These are phyloP conservation scores for Drosophila gaucha DNA, from an alignment of 2,888 invertebrate genomes.

Conservation along the genomic window DNA sequence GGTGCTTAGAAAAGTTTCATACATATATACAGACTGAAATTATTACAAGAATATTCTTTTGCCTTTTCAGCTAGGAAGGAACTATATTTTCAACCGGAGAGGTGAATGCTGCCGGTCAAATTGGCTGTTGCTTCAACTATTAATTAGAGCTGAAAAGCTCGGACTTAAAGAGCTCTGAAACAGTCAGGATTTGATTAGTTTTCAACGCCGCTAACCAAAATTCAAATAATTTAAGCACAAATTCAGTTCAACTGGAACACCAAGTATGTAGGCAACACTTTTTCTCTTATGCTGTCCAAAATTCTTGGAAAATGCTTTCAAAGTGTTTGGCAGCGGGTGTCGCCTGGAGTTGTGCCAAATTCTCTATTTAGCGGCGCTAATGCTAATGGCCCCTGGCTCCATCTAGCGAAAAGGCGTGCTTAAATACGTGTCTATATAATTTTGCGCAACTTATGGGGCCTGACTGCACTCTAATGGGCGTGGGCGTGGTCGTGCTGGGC, in stretches of 20 bases:
- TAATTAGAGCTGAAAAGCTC: constrained; percentile 25
- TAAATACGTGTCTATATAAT: constrained; percentile 31
- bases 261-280: constrained; percentile 15
- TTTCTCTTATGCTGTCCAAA: constrained; percentile 2
- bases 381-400: constrained; percentile 66
- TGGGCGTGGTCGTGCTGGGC: constrained; percentile 1
- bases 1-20: background rate
- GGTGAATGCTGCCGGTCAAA: constrained; percentile 4
- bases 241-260: constrained; percentile 9
- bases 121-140: constrained; percentile 11
- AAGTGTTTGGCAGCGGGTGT: constrained; percentile 54
- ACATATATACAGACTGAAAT: background rate
- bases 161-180: background rate
- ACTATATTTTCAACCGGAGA: background rate
- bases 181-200: background rate
- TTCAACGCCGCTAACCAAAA: background rate
- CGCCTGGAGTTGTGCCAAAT: constrained; percentile 63
- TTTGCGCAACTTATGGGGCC: constrained; percentile 8
- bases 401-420: constrained; percentile 21
- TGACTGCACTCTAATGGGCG: constrained; percentile 20
- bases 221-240: constrained; percentile 13
- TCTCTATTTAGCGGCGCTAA: constrained; percentile 57
- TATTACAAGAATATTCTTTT: background rate
- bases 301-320: constrained; percentile 34
- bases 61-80: background rate